Percentiles rank a stretch among this genome's conserved stretches.
Conservation (phyloP, 2,888 invertebrate genomes). For the Asteroscopus sphinx region DNA sequence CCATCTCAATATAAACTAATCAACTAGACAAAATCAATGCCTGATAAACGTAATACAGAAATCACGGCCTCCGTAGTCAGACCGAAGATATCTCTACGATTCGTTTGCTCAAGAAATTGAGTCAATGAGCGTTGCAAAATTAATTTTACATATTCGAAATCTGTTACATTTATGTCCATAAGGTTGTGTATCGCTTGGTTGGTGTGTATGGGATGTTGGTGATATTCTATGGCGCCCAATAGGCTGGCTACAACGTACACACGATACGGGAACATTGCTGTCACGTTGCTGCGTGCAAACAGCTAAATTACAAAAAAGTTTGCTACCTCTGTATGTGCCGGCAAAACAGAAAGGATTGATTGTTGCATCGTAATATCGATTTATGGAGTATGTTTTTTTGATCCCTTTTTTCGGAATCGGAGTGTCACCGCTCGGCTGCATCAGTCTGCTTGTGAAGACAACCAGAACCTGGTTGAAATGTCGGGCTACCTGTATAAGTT, state of each 20-base stretch:
- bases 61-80: constrained; percentile 53
- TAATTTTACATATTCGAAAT: constrained; percentile 9
- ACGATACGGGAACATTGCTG: constrained; percentile 61
- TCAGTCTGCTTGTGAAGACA: too few species aligned
- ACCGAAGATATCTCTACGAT: constrained; percentile 55
- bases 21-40: constrained; percentile 49
- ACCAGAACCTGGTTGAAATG: too few species aligned
- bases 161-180: background rate
- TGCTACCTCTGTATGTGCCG: constrained; percentile 21
- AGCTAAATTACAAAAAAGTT: constrained; percentile 58
- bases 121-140: constrained; percentile 63
- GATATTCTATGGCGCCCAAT: constrained; percentile 63
- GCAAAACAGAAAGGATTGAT: constrained; percentile 14
- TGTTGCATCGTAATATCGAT: constrained; percentile 15
- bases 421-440: too few species aligned
- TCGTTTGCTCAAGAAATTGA: constrained; percentile 73
- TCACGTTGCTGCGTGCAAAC: constrained; percentile 66
- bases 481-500: too few species aligned
- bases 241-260: constrained; percentile 62
- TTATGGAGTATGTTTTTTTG: too few species aligned
- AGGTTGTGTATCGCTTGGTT: constrained; percentile 24
- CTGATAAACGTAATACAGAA: constrained; percentile 59
- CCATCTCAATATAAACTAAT: constrained; percentile 37
- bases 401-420: too few species aligned
- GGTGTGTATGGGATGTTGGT: constrained; percentile 13